These are phyloP conservation scores for Anguilla pacifica DNA, from an alignment of 2,797 vertebrate species.

Conservation along the genomic window DNA sequence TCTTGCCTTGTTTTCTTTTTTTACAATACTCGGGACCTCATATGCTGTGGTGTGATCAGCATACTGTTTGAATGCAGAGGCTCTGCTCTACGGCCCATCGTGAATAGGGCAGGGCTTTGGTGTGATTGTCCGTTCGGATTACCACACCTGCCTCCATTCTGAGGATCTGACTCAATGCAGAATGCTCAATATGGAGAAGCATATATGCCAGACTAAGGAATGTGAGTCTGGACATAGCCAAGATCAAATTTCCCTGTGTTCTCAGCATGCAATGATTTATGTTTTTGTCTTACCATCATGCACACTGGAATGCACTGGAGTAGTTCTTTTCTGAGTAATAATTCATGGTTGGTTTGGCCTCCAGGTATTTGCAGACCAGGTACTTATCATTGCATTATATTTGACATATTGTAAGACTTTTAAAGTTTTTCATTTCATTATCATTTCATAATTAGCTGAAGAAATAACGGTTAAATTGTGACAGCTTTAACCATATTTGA, in stretches of 20 bases:
- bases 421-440: background rate
- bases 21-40: conserved; percentile 7
- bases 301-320: background rate
- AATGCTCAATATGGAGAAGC: background rate
- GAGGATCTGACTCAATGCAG: background rate
- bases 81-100: background rate
- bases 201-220: background rate
- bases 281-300: background rate
- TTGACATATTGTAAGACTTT: background rate
- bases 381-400: background rate
- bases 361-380: background rate
- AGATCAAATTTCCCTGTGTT: background rate
- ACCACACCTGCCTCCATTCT: background rate
- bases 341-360: background rate
- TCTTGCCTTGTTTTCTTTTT: background rate
- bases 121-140: background rate
- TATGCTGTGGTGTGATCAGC: background rate
- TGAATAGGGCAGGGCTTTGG: background rate
- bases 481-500: too few species aligned
- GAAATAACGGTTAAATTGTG: too few species aligned
- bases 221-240: background rate
- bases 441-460: background rate
- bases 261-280: background rate
- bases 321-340: background rate
- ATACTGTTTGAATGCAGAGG: background rate